Evolutionary conservation across 2,888 invertebrate genomes (phyloP), one percentile per base, ranked within the genome.

Genomic region (Idaea dimidiata): DNA sequence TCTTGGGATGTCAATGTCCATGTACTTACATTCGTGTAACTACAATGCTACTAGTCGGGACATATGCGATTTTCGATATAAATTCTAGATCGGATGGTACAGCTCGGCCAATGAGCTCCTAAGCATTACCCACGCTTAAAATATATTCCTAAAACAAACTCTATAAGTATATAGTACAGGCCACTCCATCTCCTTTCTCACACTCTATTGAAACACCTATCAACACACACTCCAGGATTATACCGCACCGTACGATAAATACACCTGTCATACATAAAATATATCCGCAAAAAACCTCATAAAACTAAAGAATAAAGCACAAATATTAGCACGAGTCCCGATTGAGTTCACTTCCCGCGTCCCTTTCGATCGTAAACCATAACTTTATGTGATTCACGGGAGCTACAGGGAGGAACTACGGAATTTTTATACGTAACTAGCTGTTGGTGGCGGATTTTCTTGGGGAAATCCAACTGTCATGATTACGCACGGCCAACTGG

Each of bases 351-450:
- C 84, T 84, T 86, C 86, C 82, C 77, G 74, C 69, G 69, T 75
- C 72, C 76, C 75, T 70, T 59, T 76, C 76, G 61, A 71, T 77
- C 81, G 83, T 88, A 88, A 88, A 88, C 79, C 81, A 82, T 79
- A 83, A 81, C 80, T 86, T 84, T 86, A 85, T 84, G 80, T 82
- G 87, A 87, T 86, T 78, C 80, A 83, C 81, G 82, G 80, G 84
- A 80, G 69, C 76, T 76, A 70, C 76, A 74, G 65, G 68, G 67
- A 69, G 72, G 72, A 76, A 75, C 74, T 73, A 76, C 76, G 76
- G 83, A 81, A 81, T 83, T 84, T 86, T 87, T 84, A 84, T 84
- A 78, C 65, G 43, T 67, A 63, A 69, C 67, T 65, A 65, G 66
- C 43, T 43, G 8, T 8, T 8, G 10, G 2, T 14, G 0, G 0